Conservation (phyloP, 2,888 invertebrate species). For the Nymphalis polychloros region DNA sequence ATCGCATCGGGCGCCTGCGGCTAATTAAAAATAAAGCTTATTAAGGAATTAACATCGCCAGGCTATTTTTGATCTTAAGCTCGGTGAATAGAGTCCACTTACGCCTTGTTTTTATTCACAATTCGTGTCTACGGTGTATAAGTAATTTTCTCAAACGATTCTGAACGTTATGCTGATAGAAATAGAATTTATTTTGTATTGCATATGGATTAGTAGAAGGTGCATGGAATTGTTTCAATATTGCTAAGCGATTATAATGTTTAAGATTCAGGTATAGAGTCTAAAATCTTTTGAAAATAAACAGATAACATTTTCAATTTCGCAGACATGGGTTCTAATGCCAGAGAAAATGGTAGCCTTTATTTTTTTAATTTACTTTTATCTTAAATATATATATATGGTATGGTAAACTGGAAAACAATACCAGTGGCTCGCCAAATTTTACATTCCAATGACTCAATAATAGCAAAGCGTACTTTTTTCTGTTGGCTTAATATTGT, state of each 20-base stretch:
- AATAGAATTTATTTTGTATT: slow-evolving; percentile 3
- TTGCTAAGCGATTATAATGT: neutral
- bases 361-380: neutral
- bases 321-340: slow-evolving; percentile 1
- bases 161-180: neutral
- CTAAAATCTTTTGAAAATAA: neutral
- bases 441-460: neutral
- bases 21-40: slow-evolving; percentile 25
- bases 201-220: slow-evolving; percentile 1
- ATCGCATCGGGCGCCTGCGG: slow-evolving; percentile 19
- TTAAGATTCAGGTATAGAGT: neutral
- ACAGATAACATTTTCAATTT: neutral
- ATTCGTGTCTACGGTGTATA: neutral
- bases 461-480: too few relatives aligned
- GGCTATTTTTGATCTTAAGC: neutral
- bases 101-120: neutral
- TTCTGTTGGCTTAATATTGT: too few relatives aligned
- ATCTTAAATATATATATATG: slow-evolving; percentile 2
- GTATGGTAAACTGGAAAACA: neutral
- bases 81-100: neutral
- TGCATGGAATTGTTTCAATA: neutral
- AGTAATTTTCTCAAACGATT: neutral
- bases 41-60: neutral
- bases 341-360: slow-evolving; percentile 2
- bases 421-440: neutral